phyloP scores from a whole-genome alignment of 2,113 vertebrate species.

The Clarias magur region DNA sequence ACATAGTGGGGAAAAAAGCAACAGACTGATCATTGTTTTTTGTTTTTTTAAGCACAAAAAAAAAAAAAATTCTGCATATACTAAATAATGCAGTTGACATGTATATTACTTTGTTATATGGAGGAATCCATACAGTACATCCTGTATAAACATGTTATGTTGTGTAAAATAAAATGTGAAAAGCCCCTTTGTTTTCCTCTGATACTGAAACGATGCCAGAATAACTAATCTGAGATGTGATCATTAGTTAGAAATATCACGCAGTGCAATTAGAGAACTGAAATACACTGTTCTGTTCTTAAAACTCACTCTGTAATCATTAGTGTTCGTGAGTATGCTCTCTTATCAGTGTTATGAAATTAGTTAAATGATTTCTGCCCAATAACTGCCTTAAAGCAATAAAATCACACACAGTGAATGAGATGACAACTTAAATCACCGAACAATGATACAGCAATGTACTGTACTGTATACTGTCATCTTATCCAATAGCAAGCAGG shows the following conservation, averaged over 20 bases:
- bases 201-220: conserved; percentile 55
- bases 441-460: neutral
- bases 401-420: neutral
- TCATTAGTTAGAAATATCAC: neutral
- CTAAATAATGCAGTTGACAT: conserved; percentile 49
- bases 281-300: conserved; percentile 4
- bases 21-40: conserved; percentile 49
- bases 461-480: neutral
- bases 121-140: conserved; percentile 77
- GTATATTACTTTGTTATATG: conserved; percentile 81
- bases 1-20: conserved; percentile 1
- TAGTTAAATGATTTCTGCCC: neutral
- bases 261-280: neutral
- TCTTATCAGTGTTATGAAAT: neutral
- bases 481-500: neutral
- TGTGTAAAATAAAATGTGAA: conserved; percentile 84
- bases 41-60: conserved; percentile 66
- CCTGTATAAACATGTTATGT: conserved; percentile 78
- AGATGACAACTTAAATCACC: neutral
- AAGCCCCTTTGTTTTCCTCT: conserved; percentile 69
- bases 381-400: neutral
- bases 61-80: conserved; percentile 68
- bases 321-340: neutral
- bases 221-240: neutral
- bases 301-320: neutral